phyloP scores from a whole-genome alignment of 2,888 invertebrate genomes.

The Tiphia femorata region DNA sequence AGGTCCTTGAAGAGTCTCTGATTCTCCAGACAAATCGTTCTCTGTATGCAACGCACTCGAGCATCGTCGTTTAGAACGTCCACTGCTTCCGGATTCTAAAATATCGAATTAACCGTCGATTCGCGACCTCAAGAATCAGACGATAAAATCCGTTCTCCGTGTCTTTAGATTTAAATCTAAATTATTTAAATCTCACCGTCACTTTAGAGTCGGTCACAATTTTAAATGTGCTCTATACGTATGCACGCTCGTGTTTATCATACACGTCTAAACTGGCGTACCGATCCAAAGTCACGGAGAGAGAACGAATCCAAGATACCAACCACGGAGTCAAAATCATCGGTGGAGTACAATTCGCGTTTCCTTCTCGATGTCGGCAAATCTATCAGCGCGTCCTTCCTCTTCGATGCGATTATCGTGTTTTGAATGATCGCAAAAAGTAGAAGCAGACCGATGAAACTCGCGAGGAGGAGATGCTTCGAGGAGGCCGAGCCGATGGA shows the following conservation, averaged over 20 bases:
- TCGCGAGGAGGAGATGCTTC: constrained; percentile 62
- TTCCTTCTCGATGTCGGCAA: constrained; percentile 54
- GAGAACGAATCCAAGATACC: background rate
- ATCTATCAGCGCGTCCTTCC: constrained; percentile 59
- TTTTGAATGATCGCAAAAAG: constrained; percentile 65
- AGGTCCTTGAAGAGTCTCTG: constrained; percentile 54
- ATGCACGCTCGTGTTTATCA: background rate
- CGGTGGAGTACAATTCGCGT: constrained; percentile 48
- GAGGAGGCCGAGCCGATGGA: constrained; percentile 46
- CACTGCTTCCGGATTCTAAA: constrained; percentile 57
- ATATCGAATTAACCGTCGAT: too few relatives aligned
- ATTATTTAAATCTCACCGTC: too few relatives aligned
- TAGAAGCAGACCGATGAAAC: constrained; percentile 63
- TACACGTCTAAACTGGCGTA: background rate
- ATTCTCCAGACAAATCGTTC: constrained; percentile 61
- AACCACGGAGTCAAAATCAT: constrained; percentile 49
- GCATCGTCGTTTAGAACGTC: constrained; percentile 58
- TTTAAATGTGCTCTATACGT: background rate
- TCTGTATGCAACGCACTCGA: constrained; percentile 61
- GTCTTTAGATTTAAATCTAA: too few relatives aligned
- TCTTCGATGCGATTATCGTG: constrained; percentile 55
- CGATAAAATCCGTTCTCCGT: too few relatives aligned
- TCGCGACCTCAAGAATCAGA: too few relatives aligned
- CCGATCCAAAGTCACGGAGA: background rate
- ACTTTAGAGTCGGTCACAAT: background rate